Evolutionary conservation across 1,140 invertebrate species (phyloP), one percentile per base, ranked within the genome.

Genomic region (Zeugodacus cucurbitae): DNA sequence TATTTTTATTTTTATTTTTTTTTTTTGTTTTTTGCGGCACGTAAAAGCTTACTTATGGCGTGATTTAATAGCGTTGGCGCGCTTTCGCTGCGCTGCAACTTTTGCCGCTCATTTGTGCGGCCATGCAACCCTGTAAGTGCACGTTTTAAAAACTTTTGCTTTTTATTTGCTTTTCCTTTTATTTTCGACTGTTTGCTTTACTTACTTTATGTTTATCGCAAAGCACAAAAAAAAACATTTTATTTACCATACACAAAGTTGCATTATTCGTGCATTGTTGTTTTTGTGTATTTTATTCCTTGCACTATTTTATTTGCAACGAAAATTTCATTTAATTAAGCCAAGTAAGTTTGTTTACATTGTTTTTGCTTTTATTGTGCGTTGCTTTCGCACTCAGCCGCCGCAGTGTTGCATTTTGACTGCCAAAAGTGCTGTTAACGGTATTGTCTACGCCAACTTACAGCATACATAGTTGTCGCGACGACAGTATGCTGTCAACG

Each of bases 281-380:
- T 64, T 64, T 64, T 32, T 29, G n/a, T 10, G 11, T 29, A 5
- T 11, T 11, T 26, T 32, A 2, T 2, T 67, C 34, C 34, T 8
- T 32, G 29, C 32, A 32, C 67, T 20, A 37, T 74, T 74, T 74
- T 67, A 67, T 74, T 22, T 41, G 34, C 67, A 34, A 32, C 67
- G 67, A 20, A 74, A 74, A 74, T 74, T 74, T 74, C 67, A 74
- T 74, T 74, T 74, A 74, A 74, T 74, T 74, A 74, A 74, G 67
- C 67, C 67, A 74, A 74, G 67, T 37, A 37, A 37, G 5, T 41
- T 74, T 74, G 22, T 74, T 74, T 74, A 37, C 32, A 37, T 74
- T 41, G 67, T 37, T 22, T 41, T 22, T 20, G 14, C 17, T 41
- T 74, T 74, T 67, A 67, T 74, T n/a, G 34, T 41, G 17, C 22